Conservation (phyloP, 1,140 invertebrate genomes). For the Trialeurodes vaporariorum region DNA sequence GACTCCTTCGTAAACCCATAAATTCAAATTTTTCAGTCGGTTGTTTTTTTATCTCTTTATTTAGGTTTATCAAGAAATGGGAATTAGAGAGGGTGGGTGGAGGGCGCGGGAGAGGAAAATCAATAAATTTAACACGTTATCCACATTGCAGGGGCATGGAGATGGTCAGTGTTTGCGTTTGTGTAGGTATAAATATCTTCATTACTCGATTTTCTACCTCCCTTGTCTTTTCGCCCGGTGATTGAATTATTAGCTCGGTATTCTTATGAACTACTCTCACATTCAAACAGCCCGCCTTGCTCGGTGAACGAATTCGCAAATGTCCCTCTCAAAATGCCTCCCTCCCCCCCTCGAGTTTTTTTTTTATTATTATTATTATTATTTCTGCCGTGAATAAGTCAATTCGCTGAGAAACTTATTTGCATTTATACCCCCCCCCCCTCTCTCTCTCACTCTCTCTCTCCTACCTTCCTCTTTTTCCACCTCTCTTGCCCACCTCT, state of each 20-base stretch:
- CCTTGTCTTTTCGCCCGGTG: neutral
- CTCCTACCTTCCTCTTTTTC: too few relatives aligned
- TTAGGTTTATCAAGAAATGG: neutral
- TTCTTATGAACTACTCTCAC: neutral
- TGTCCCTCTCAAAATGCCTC: neutral
- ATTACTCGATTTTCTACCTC: neutral
- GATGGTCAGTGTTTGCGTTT: neutral
- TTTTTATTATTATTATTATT: too few relatives aligned
- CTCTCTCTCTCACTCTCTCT: too few relatives aligned
- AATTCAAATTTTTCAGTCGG: neutral
- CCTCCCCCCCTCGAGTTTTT: too few relatives aligned
- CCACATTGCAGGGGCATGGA: neutral
- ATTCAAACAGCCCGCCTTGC: neutral
- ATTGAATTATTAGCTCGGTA: neutral
- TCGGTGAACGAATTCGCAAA: neutral
- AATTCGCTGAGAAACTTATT: too few relatives aligned
- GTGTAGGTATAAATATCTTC: neutral
- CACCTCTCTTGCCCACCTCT: too few relatives aligned
- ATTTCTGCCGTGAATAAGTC: too few relatives aligned
- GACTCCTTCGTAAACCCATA: neutral
- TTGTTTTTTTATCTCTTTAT: neutral
- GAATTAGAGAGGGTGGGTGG: too few relatives aligned
- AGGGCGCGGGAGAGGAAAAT: too few relatives aligned
- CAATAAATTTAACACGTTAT: constrained; percentile 1
- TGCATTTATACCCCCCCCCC: too few relatives aligned